Conservation (phyloP, 2,888 invertebrate genomes). For the Cyaniris semiargus region DNA sequence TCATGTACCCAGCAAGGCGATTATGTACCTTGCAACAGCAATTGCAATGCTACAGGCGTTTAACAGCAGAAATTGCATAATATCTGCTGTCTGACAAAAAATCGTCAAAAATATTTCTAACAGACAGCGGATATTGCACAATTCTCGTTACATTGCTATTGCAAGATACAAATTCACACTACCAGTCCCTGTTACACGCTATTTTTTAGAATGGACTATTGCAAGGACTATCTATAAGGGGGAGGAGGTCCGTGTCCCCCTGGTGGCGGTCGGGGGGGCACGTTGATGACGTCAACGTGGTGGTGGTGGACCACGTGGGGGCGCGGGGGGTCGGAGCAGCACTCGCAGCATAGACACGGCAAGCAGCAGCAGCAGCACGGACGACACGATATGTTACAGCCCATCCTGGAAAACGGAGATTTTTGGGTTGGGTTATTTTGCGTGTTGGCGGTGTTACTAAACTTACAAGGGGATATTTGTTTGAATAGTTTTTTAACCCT, state of each 20-base stretch:
- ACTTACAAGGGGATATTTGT: too few relatives aligned
- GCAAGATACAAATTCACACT: neutral
- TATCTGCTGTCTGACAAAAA: neutral
- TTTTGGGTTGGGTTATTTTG: conserved; percentile 8
- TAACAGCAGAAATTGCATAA: neutral
- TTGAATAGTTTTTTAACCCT: too few relatives aligned
- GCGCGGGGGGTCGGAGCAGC: conserved; percentile 56
- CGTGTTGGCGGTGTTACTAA: too few relatives aligned
- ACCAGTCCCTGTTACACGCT: neutral
- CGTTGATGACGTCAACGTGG: conserved; percentile 47
- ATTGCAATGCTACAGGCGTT: neutral
- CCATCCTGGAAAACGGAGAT: conserved; percentile 61
- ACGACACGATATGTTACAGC: conserved; percentile 68
- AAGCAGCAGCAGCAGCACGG: conserved; percentile 73
- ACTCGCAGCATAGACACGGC: conserved; percentile 68
- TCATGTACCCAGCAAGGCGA: too few relatives aligned
- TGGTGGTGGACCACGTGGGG: conserved; percentile 51
- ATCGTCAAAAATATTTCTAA: neutral
- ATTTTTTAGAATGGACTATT: neutral
- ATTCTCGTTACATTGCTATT: neutral
- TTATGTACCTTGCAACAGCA: too few relatives aligned
- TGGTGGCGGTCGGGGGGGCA: conserved; percentile 36
- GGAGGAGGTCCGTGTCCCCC: conserved; percentile 53
- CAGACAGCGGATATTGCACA: too few relatives aligned
- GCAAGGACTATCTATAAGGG: conserved; percentile 52